Evolutionary conservation across 2,797 vertebrate species (phyloP).

Genomic region (Petrocephalus sullivani): DNA sequence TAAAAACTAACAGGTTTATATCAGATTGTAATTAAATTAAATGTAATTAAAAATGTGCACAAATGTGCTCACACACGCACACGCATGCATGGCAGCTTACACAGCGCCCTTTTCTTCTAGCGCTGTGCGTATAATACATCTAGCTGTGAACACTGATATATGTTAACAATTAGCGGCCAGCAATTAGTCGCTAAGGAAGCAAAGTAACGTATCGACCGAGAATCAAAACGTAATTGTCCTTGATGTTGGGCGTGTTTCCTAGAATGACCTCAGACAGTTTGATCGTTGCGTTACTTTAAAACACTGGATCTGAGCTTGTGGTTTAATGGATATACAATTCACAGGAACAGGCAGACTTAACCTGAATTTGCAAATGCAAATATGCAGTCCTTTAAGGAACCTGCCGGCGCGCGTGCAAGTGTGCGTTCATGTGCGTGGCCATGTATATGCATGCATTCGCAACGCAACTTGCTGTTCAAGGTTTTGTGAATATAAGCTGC

Average conservation of each 20-base stretch:
- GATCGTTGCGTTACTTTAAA: background rate
- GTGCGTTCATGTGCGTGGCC: background rate
- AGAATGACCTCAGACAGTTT: background rate
- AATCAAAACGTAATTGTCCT: conserved; percentile 33
- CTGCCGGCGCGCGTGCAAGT: background rate
- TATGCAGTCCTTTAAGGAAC: background rate
- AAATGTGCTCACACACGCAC: background rate
- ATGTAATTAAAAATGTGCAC: too few species aligned
- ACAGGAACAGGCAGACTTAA: background rate
- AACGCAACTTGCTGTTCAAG: background rate
- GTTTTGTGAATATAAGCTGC: background rate
- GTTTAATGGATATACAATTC: background rate
- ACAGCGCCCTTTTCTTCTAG: conserved; percentile 15
- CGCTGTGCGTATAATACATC: conserved; percentile 17
- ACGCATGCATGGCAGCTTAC: background rate
- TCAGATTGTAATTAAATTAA: background rate
- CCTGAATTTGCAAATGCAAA: background rate
- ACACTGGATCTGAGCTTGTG: background rate
- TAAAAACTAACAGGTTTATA: background rate
- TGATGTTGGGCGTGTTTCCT: conserved; percentile 11
- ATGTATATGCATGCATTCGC: background rate
- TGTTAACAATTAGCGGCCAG: conserved; percentile 35
- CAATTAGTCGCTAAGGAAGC: conserved; percentile 25
- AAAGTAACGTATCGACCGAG: conserved; percentile 30
- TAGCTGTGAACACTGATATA: conserved; percentile 20